Conservation (phyloP, 1,140 invertebrate genomes). For the Armadillidium nasatum region DNA sequence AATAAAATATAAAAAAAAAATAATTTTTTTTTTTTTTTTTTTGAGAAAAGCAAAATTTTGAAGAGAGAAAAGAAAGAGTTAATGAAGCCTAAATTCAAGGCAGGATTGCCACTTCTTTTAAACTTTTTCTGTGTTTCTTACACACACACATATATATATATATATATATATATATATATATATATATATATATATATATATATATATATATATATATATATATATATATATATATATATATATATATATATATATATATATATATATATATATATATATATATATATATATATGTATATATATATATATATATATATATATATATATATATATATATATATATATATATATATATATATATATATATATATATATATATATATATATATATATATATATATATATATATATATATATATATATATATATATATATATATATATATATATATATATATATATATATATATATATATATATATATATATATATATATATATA, state of each 20-base stretch:
- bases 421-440: conserved; percentile 12
- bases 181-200: conserved; percentile 9
- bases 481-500: no score
- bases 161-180: conserved; percentile 13
- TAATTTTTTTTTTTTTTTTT: no score
- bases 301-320: conserved; percentile 6
- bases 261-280: conserved; percentile 11
- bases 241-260: conserved; percentile 11
- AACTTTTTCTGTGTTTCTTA: no score
- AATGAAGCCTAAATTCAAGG: no score
- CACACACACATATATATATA: background rate
- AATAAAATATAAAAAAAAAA: no score
- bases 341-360: conserved; percentile 4
- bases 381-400: conserved; percentile 15
- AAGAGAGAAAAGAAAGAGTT: no score
- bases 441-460: conserved; percentile 11
- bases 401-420: conserved; percentile 11
- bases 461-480: no score
- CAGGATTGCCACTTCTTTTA: no score
- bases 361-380: background rate
- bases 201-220: conserved; percentile 11
- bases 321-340: conserved; percentile 15
- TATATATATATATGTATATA: conserved; percentile 4
- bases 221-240: background rate
- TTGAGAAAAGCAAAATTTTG: no score